Conservation (phyloP, 2,113 vertebrate genomes). For the Pseudorhombus dupliciocellatus region DNA sequence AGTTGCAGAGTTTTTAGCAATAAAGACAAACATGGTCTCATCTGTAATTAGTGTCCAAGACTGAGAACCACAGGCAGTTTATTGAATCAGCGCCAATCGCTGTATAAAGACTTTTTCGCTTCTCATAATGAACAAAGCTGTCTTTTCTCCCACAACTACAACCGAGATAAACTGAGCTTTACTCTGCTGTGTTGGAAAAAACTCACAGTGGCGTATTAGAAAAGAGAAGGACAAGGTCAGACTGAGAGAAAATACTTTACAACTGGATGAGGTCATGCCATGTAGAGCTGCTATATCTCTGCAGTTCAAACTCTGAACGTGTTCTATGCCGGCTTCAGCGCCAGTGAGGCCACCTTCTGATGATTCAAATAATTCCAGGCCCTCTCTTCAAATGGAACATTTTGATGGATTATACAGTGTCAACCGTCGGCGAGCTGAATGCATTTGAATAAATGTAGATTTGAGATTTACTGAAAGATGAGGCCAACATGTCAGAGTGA, state of each 20-base stretch:
- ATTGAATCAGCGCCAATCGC: not conserved
- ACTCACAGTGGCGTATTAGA: not conserved
- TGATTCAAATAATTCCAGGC: slow-evolving; percentile 65
- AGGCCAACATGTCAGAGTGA: slow-evolving; percentile 71
- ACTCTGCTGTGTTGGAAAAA: slow-evolving; percentile 7
- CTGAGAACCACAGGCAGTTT: not conserved
- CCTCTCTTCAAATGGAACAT: slow-evolving; percentile 69
- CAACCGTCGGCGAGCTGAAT: slow-evolving; percentile 60
- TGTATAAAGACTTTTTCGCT: not conserved
- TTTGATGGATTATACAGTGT: slow-evolving; percentile 75
- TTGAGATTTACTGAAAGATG: slow-evolving; percentile 71
- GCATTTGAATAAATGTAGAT: slow-evolving; percentile 78
- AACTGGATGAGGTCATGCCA: slow-evolving; percentile 23
- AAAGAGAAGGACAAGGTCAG: slow-evolving; percentile 14
- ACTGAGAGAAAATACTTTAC: slow-evolving; percentile 12
- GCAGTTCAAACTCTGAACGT: slow-evolving; percentile 37
- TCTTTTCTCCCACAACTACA: slow-evolving; percentile 8
- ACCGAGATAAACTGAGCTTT: slow-evolving; percentile 11
- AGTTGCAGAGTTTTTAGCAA: not conserved
- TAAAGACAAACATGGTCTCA: not conserved
- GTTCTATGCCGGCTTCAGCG: slow-evolving; percentile 22
- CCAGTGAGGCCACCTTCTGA: slow-evolving; percentile 60
- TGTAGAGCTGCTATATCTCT: not conserved
- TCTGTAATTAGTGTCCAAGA: not conserved
- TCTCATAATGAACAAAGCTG: not conserved